Evolutionary conservation across 2,797 vertebrate species (phyloP), one percentile per base, ranked within the genome.

Genomic region (Microctenopoma steveboyesi): DNA sequence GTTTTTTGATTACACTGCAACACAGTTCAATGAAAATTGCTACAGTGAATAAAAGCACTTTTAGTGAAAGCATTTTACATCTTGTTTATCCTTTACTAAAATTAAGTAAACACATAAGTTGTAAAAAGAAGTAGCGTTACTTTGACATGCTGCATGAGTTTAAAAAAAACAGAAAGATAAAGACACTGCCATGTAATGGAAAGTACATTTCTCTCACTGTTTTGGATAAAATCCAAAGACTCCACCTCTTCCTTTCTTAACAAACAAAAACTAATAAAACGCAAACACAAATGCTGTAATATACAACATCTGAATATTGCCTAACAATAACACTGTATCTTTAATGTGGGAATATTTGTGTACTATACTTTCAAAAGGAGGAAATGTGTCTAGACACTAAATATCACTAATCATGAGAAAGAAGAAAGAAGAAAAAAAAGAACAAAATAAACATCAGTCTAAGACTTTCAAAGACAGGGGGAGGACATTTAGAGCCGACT

Each of bases 1-100:
- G 27, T 60, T 50, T 66, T 55, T 35, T 72, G 43, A 43, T 8
- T 74, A 3, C 13, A 53, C 14, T 79, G 43, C 63, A 64, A 73
- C 42, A 67, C 15, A 68, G 22, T 53, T 54, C 28, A 61, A 67
- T 60, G 16, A 39, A 76, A 63, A 69, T 59, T 64, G 13, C 14
- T 56, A 71, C 7, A 27, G 42, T 78, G 12, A 90, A 88, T 88
- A 84, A 88, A 88, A 47, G 49, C 43, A 73, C 55, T 78, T 77
- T 79, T 66, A 64, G 51, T 75, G 25, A 45, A n/a, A 75, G 12
- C 8, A 71, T 54, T 28, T 58, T 7, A 14, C 14, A 46, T 53
- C 67, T 51, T 18, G 28, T 62, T 49, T 8, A 22, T 22, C 22
- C 22, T 22, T 22, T 22, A 1, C 22, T 22, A 22, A 2, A 22